Percentiles rank a stretch among this genome's conserved stretches.
phyloP scores from a whole-genome alignment of 2,797 vertebrate species.

The Notolepis coatsorum region DNA sequence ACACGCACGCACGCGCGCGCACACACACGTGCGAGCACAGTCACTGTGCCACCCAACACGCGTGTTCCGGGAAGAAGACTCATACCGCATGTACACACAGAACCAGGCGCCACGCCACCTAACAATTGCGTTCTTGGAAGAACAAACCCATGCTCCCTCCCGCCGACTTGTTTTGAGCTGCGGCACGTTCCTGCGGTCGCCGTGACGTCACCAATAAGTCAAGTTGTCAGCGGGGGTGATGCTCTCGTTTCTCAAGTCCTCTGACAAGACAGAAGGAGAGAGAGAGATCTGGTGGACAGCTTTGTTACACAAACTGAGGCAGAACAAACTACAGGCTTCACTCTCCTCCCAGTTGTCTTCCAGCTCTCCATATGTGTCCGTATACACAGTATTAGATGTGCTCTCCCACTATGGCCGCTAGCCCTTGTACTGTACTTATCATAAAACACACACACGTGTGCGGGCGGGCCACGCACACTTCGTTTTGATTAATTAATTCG shows the following conservation, averaged over 20 bases:
- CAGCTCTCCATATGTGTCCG: constrained; percentile 1
- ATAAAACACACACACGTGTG: background rate
- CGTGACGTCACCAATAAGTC: constrained; percentile 54
- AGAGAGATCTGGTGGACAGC: background rate
- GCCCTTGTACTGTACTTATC: constrained; percentile 13
- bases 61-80: constrained; percentile 9
- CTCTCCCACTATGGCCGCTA: constrained; percentile 3
- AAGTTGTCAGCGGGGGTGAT: constrained; percentile 41
- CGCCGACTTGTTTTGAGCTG: constrained; percentile 59
- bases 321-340: background rate
- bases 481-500: constrained; percentile 30
- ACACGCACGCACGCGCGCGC: constrained; percentile 15
- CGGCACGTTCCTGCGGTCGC: constrained; percentile 44
- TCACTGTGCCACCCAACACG: constrained; percentile 24
- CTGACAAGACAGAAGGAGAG: constrained; percentile 4
- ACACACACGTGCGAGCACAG: constrained; percentile 22
- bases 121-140: constrained; percentile 65
- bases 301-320: background rate
- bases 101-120: constrained; percentile 53
- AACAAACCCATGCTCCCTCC: constrained; percentile 30
- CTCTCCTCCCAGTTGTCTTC: constrained; percentile 5
- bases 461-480: constrained; percentile 20
- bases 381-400: background rate
- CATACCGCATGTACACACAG: constrained; percentile 47
- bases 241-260: constrained; percentile 33